Conservation (phyloP, 2,113 vertebrate species). For the Colius striatus region DNA sequence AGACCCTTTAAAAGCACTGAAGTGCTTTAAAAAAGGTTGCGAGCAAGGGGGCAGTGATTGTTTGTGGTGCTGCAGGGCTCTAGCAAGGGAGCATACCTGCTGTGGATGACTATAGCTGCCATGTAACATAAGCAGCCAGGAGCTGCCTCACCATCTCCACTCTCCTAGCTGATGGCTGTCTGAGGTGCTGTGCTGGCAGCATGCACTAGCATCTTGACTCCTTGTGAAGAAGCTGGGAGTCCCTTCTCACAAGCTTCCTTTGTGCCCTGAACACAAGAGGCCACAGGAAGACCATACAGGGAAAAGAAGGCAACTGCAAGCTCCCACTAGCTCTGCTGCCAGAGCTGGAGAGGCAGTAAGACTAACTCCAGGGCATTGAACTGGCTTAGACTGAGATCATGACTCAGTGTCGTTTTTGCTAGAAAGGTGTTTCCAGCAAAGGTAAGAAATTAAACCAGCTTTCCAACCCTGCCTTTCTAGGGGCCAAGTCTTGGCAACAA, state of each 20-base stretch:
- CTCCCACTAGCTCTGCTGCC: not conserved
- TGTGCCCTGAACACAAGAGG: not conserved
- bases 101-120: not conserved
- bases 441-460: not conserved
- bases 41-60: accelerated
- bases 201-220: accelerated
- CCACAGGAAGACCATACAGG: not conserved
- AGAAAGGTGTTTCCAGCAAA: not conserved
- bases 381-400: not conserved
- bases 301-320: not conserved
- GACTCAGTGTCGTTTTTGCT: not conserved
- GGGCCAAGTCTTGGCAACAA: not conserved
- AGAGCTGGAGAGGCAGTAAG: not conserved
- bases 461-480: not conserved
- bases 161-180: not conserved
- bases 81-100: not conserved
- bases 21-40: not conserved
- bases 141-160: not conserved
- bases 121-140: accelerated
- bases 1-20: too few relatives aligned
- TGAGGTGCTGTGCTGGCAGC: not conserved
- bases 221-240: not conserved
- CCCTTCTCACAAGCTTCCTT: not conserved
- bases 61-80: accelerated
- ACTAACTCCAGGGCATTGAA: not conserved